Conservation (phyloP, 2,113 vertebrate species). For the Lampris incognitus region DNA sequence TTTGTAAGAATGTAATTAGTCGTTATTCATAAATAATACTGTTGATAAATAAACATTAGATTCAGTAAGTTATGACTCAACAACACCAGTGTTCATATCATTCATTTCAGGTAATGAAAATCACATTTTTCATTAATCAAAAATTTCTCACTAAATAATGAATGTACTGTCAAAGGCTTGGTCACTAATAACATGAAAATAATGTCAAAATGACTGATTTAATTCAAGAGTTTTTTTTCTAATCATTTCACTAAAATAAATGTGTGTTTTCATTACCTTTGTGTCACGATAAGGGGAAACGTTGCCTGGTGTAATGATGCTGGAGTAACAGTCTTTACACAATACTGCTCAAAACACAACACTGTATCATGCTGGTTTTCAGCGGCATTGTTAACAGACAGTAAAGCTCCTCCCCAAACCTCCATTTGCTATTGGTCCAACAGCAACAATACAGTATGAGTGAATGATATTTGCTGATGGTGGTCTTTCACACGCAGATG, state of each 20-base stretch:
- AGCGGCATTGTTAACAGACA: constrained; percentile 26
- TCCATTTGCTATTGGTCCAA: constrained; percentile 61
- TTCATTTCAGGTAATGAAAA: too few relatives aligned
- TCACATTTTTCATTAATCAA: too few relatives aligned
- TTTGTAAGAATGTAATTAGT: background rate
- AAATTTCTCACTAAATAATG: too few relatives aligned
- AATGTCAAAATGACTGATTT: too few relatives aligned
- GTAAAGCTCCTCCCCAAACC: constrained; percentile 52
- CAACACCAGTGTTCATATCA: too few relatives aligned
- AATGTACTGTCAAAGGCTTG: too few relatives aligned
- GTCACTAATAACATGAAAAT: too few relatives aligned
- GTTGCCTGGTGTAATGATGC: constrained; percentile 26
- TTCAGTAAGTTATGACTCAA: too few relatives aligned
- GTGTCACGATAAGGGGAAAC: background rate
- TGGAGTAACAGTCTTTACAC: constrained; percentile 37
- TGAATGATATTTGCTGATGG: constrained; percentile 70
- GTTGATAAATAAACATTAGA: background rate
- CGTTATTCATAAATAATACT: too few relatives aligned
- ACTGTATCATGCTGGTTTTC: constrained; percentile 21
- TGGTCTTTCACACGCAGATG: constrained; percentile 36
- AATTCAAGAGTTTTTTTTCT: too few relatives aligned
- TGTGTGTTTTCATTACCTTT: constrained; percentile 50
- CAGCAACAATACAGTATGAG: constrained; percentile 59
- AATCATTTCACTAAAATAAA: background rate
- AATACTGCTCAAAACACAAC: constrained; percentile 43